A percentile compares a stretch with the other conserved stretches of the same genome.
Conservation (phyloP, 1,140 invertebrate genomes). For the Habropoda laboriosa region DNA sequence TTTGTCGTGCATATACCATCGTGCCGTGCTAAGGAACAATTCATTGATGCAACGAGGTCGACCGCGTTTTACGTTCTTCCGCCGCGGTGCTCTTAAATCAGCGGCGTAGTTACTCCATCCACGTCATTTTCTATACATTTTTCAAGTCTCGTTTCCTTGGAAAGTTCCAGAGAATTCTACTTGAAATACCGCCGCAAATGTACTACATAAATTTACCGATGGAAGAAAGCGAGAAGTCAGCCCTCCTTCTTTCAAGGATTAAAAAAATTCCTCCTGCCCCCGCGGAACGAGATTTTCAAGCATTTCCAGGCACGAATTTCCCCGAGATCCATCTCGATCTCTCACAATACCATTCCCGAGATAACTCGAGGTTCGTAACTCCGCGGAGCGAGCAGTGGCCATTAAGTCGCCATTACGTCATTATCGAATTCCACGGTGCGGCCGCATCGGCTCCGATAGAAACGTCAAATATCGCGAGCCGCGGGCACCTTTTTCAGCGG, state of each 20-base stretch:
- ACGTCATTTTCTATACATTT: too few relatives aligned
- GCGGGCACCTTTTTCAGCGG: too few relatives aligned
- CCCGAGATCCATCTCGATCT: too few relatives aligned
- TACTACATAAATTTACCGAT: too few relatives aligned
- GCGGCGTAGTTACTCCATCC: not conserved
- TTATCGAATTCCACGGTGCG: not conserved
- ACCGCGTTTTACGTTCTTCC: not conserved
- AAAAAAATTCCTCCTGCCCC: too few relatives aligned
- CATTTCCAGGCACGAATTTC: too few relatives aligned
- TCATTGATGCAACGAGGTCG: not conserved
- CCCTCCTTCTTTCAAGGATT: too few relatives aligned
- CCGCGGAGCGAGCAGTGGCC: not conserved
- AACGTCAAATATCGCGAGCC: conserved; percentile 6
- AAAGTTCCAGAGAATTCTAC: too few relatives aligned
- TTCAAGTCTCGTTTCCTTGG: too few relatives aligned
- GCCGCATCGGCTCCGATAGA: not conserved
- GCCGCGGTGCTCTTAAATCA: not conserved
- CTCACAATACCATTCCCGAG: not conserved
- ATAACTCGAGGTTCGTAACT: not conserved
- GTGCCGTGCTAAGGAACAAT: not conserved
- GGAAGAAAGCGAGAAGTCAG: too few relatives aligned
- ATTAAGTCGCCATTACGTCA: conserved; percentile 11
- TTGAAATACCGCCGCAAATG: too few relatives aligned
- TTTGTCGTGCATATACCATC: not conserved
- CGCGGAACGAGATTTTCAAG: too few relatives aligned